Evolutionary conservation across 2,113 vertebrate species (phyloP).

Genomic region (Ancistrus triradiatus): DNA sequence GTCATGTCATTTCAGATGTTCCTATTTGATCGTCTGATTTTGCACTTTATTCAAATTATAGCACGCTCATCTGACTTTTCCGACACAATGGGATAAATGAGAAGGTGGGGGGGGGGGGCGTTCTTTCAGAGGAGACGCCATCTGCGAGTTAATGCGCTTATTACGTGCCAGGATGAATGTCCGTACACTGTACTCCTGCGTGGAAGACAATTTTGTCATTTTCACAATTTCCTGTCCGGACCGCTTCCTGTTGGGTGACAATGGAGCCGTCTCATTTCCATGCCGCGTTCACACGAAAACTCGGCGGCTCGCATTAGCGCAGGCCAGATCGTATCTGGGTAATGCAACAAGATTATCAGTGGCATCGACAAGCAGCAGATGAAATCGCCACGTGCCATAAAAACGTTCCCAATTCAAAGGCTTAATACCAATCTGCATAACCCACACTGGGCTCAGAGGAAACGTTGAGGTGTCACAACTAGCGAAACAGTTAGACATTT

Average conservation of each 20-base stretch:
- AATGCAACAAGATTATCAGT: slow-evolving; percentile 44
- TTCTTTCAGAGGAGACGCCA: slow-evolving; percentile 71
- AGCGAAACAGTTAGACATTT: no score
- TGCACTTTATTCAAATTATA: slow-evolving; percentile 77
- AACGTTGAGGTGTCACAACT: no score
- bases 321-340: slow-evolving; percentile 39
- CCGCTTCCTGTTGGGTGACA: slow-evolving; percentile 53
- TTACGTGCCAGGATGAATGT: slow-evolving; percentile 71
- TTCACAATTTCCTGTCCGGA: slow-evolving; percentile 48
- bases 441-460: neutral
- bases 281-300: slow-evolving; percentile 26
- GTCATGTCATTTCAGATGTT: slow-evolving; percentile 71
- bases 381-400: slow-evolving; percentile 19
- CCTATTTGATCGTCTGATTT: slow-evolving; percentile 77
- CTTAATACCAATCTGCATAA: neutral
- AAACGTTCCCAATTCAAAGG: slow-evolving; percentile 30
- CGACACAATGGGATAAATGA: slow-evolving; percentile 71
- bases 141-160: slow-evolving; percentile 73
- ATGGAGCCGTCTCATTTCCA: slow-evolving; percentile 52
- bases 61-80: slow-evolving; percentile 76
- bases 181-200: slow-evolving; percentile 51
- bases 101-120: slow-evolving; percentile 70
- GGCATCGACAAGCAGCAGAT: slow-evolving; percentile 20
- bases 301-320: slow-evolving; percentile 4
- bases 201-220: slow-evolving; percentile 59